A percentile compares a stretch with the other conserved stretches of the same genome.
Evolutionary conservation across 2,113 vertebrate species (phyloP).

Genomic region (Psittacus erithacus): DNA sequence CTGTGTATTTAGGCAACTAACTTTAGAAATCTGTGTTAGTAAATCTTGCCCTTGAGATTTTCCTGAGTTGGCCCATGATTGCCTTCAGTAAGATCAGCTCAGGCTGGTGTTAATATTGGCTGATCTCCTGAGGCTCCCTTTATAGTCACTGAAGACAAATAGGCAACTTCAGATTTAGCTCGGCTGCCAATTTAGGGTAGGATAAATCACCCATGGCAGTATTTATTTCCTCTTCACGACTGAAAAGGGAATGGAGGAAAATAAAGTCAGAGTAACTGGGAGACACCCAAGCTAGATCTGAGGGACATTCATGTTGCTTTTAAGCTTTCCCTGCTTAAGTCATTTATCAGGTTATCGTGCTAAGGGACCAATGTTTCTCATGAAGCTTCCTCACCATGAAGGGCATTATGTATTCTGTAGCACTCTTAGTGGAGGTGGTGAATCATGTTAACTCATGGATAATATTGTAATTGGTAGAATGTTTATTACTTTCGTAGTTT

Average conservation of each 20-base stretch:
- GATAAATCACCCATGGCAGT: not conserved
- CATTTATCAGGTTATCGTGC: not conserved
- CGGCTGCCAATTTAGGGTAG: not conserved
- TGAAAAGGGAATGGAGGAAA: not conserved
- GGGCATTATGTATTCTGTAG: fast-evolving
- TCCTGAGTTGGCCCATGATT: not conserved
- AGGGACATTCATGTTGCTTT: not conserved
- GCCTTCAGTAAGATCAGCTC: not conserved
- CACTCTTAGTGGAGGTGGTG: not conserved
- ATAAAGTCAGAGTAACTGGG: not conserved
- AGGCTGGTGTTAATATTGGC: not conserved
- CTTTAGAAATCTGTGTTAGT: not conserved
- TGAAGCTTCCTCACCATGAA: not conserved
- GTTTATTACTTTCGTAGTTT: not conserved
- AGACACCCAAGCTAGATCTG: not conserved
- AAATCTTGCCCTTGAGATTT: not conserved
- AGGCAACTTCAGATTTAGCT: not conserved
- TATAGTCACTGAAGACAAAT: not conserved
- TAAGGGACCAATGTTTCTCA: not conserved
- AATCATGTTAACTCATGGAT: not conserved
- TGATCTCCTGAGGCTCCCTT: not conserved
- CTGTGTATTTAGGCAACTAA: not conserved
- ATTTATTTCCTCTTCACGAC: not conserved
- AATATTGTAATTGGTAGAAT: not conserved
- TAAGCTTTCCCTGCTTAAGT: not conserved